Percentiles rank a stretch among this genome's conserved stretches.
These are phyloP conservation scores for Pocillopora damicornis DNA, from an alignment of 64 coral and sea anemone genomes.

Conservation along the genomic window DNA sequence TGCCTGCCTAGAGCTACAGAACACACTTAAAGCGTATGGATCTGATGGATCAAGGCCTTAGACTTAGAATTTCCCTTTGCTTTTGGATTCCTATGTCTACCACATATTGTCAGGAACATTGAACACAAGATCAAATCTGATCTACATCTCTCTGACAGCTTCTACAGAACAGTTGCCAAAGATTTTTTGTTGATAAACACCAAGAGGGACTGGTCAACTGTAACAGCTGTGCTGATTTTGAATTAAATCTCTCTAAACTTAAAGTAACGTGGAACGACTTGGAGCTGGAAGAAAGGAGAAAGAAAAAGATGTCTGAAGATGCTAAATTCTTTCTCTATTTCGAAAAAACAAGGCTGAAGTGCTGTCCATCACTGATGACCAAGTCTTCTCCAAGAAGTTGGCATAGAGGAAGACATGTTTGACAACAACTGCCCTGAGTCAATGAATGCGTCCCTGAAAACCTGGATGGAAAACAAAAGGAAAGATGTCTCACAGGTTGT, in stretches of 20 bases:
- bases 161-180: constrained; percentile 19
- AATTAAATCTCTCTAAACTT: constrained; percentile 36
- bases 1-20: neutral
- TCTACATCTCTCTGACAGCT: constrained; percentile 37
- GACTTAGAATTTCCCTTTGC: constrained; percentile 40
- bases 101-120: constrained; percentile 10
- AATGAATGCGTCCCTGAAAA: too few relatives aligned
- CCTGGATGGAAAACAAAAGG: too few relatives aligned
- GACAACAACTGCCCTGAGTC: too few relatives aligned
- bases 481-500: too few relatives aligned
- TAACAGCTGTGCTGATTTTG: constrained; percentile 21
- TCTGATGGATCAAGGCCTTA: constrained; percentile 36
- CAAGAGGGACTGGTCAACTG: constrained; percentile 50
- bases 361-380: neutral
- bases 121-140: constrained; percentile 61
- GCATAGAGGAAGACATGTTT: too few relatives aligned
- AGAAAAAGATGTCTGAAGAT: constrained; percentile 11
- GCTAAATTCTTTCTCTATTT: constrained; percentile 32
- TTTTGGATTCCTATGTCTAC: constrained; percentile 4
- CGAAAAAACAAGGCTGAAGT: constrained; percentile 48
- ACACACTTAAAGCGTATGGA: constrained; percentile 44
- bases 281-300: constrained; percentile 16
- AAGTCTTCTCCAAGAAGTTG: too few relatives aligned
- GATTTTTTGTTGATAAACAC: constrained; percentile 46
- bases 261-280: constrained; percentile 30